Evolutionary conservation across 2,888 invertebrate species (phyloP).

Genomic region (Eupithecia pulchellata): DNA sequence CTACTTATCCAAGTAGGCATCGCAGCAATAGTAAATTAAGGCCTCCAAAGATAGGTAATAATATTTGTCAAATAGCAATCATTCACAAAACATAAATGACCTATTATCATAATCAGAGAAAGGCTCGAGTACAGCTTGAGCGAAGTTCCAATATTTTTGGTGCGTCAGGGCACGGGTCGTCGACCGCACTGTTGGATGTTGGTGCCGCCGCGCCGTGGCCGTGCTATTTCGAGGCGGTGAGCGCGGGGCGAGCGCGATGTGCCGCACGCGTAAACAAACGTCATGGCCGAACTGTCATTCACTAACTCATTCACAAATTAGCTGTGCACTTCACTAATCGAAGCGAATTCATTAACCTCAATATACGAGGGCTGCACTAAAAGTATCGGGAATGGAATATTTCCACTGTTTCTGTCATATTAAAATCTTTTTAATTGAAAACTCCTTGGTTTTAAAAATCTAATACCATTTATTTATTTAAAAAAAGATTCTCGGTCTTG

Average conservation of each 20-base stretch:
- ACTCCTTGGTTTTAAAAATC: too few relatives aligned
- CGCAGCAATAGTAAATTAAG: too few relatives aligned
- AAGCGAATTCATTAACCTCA: conserved; percentile 61
- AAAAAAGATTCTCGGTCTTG: too few relatives aligned
- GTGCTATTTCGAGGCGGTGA: conserved; percentile 82
- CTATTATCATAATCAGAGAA: conserved; percentile 63
- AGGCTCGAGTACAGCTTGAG: conserved; percentile 70
- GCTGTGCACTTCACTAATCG: conserved; percentile 78
- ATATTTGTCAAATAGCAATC: neutral
- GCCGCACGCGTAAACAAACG: conserved; percentile 81
- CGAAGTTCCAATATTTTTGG: conserved; percentile 80
- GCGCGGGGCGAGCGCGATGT: conserved; percentile 68
- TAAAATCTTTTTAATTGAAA: too few relatives aligned
- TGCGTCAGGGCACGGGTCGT: conserved; percentile 78
- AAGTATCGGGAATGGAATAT: too few relatives aligned
- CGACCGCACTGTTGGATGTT: conserved; percentile 78
- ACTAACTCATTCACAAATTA: conserved; percentile 83
- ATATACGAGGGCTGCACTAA: too few relatives aligned
- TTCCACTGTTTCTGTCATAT: too few relatives aligned
- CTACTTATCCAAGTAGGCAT: neutral
- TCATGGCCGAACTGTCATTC: conserved; percentile 83
- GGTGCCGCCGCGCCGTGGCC: conserved; percentile 75
- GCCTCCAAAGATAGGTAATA: neutral
- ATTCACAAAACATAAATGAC: conserved; percentile 50
- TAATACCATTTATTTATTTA: too few relatives aligned